Evolutionary conservation across 2,797 vertebrate species (phyloP).

Genomic region (Hipposideros larvatus): DNA sequence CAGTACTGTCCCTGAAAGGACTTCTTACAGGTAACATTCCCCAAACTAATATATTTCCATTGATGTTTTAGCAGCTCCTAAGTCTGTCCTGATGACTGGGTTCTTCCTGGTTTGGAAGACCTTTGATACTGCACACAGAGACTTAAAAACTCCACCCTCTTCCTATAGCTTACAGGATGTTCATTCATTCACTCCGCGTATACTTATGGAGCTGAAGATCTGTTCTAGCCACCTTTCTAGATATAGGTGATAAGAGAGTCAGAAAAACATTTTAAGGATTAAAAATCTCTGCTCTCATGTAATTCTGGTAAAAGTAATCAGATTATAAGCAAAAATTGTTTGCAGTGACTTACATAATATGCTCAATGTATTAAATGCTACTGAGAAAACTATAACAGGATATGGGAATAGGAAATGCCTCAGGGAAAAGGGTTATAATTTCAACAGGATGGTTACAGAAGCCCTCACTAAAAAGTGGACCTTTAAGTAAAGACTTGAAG

Average conservation of each 20-base stretch:
- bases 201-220: not conserved
- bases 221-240: not conserved
- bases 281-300: not conserved
- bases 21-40: not conserved
- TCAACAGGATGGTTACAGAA: not conserved
- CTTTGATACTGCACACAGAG: not conserved
- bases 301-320: not conserved
- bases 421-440: not conserved
- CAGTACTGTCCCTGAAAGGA: not conserved
- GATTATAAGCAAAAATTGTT: not conserved
- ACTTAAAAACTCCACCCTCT: not conserved
- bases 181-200: not conserved
- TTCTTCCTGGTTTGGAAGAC: not conserved
- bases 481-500: not conserved
- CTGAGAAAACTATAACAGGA: not conserved
- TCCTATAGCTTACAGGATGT: not conserved
- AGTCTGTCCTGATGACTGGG: not conserved
- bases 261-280: not conserved
- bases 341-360: not conserved
- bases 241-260: not conserved
- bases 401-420: not conserved
- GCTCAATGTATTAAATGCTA: not conserved
- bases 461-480: not conserved
- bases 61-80: not conserved
- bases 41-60: not conserved